Conservation (phyloP, 2,888 invertebrate species). For the Ceriagrion tenellum region DNA sequence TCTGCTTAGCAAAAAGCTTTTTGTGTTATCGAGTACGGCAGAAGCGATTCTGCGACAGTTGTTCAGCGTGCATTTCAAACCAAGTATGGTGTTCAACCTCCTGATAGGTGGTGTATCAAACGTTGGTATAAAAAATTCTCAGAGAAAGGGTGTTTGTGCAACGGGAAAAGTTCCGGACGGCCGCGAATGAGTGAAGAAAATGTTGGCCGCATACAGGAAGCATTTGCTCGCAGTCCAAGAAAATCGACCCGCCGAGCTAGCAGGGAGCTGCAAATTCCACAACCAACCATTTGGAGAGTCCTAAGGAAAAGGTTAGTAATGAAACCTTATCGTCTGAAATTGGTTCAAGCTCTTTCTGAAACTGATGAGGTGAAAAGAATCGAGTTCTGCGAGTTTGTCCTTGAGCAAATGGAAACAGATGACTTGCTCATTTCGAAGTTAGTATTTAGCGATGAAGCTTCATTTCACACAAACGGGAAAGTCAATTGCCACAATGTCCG, state of each 20-base stretch:
- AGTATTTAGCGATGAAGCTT: neutral
- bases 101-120: too few relatives aligned
- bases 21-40: too few relatives aligned
- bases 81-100: too few relatives aligned
- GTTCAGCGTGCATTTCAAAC: too few relatives aligned
- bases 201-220: too few relatives aligned
- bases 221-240: too few relatives aligned
- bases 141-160: neutral
- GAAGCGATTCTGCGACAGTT: too few relatives aligned
- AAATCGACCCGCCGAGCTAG: neutral
- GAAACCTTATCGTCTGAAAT: too few relatives aligned
- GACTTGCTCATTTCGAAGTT: neutral
- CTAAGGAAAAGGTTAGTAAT: too few relatives aligned
- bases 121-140: neutral
- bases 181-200: neutral
- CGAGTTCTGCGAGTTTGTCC: neutral
- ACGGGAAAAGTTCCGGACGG: neutral
- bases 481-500: neutral
- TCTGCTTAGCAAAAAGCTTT: too few relatives aligned
- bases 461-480: neutral
- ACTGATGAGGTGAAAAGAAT: neutral
- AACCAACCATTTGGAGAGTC: neutral
- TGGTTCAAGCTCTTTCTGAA: neutral
- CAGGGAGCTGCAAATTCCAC: constrained; percentile 11
- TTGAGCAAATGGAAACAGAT: too few relatives aligned